phyloP scores from a whole-genome alignment of 2,888 invertebrate species.

The Loripinus fragilis region DNA sequence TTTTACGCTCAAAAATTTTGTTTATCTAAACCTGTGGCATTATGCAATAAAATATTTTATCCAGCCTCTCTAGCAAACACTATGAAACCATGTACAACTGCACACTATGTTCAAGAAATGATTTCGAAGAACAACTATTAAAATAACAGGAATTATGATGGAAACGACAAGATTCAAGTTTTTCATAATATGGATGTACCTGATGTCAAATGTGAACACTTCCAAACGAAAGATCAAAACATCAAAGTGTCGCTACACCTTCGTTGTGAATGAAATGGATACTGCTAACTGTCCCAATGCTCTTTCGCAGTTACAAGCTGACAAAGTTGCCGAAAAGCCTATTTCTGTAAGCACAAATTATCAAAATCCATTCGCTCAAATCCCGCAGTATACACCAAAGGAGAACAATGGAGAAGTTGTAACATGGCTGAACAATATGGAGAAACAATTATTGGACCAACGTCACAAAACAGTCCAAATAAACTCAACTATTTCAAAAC shows the following conservation, averaged over 20 bases:
- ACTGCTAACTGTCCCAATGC: constrained; percentile 67
- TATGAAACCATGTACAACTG: too few species aligned
- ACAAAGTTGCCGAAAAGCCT: constrained; percentile 38
- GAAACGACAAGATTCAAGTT: background rate
- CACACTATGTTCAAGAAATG: too few species aligned
- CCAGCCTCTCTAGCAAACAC: too few species aligned
- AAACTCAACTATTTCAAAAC: constrained; percentile 73
- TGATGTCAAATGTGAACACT: background rate
- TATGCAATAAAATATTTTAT: too few species aligned
- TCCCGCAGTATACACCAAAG: background rate
- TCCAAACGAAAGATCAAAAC: constrained; percentile 41
- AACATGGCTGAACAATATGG: constrained; percentile 55
- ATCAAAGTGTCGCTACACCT: constrained; percentile 68
- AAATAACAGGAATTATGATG: too few species aligned
- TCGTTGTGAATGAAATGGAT: constrained; percentile 77
- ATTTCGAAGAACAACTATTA: too few species aligned
- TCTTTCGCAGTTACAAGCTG: constrained; percentile 59
- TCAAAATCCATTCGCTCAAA: constrained; percentile 4
- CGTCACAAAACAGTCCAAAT: constrained; percentile 69
- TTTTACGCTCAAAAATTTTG: too few species aligned
- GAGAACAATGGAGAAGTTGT: constrained; percentile 35
- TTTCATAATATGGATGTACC: constrained; percentile 8
- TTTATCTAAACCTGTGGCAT: too few species aligned
- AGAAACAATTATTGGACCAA: constrained; percentile 68
- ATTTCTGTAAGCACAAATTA: background rate